Conservation (phyloP, 2,888 invertebrate genomes). For the Podotricha telesiphe region DNA sequence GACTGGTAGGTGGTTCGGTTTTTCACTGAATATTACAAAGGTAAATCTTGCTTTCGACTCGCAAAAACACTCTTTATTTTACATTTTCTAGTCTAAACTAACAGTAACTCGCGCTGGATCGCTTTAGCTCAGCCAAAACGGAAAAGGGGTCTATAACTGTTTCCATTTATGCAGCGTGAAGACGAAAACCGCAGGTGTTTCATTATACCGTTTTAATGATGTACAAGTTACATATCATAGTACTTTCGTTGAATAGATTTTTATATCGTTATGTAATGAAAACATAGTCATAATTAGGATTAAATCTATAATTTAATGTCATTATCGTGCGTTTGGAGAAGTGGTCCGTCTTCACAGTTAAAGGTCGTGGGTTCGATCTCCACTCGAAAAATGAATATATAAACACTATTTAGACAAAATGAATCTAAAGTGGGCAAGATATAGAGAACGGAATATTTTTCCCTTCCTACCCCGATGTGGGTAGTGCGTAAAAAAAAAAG, state of each 20-base stretch:
- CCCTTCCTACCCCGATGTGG: no score
- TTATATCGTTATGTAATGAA: constrained; percentile 41
- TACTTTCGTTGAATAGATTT: constrained; percentile 47
- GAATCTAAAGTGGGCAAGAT: no score
- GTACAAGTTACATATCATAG: constrained; percentile 63
- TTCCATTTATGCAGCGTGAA: constrained; percentile 46
- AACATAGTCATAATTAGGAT: constrained; percentile 29
- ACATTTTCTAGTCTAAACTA: background rate
- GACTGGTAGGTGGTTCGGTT: constrained; percentile 1
- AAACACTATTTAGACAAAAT: no score
- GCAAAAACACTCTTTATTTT: background rate
- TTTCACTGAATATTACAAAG: constrained; percentile 4
- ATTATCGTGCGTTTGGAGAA: no score
- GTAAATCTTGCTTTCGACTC: background rate
- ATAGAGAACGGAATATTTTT: no score
- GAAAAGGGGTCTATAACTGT: constrained; percentile 35
- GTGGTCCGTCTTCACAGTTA: no score
- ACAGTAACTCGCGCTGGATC: background rate
- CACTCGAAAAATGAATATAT: no score
- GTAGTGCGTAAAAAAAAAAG: no score
- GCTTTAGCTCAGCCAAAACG: constrained; percentile 21
- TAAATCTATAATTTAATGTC: background rate
- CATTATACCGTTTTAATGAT: constrained; percentile 81
- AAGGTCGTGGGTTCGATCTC: no score
- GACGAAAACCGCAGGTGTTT: constrained; percentile 78